A percentile compares a stretch with the other conserved stretches of the same genome.
These are phyloP conservation scores for Sinhomidia bicolor DNA, from an alignment of 2,888 invertebrate genomes.

Conservation along the genomic window DNA sequence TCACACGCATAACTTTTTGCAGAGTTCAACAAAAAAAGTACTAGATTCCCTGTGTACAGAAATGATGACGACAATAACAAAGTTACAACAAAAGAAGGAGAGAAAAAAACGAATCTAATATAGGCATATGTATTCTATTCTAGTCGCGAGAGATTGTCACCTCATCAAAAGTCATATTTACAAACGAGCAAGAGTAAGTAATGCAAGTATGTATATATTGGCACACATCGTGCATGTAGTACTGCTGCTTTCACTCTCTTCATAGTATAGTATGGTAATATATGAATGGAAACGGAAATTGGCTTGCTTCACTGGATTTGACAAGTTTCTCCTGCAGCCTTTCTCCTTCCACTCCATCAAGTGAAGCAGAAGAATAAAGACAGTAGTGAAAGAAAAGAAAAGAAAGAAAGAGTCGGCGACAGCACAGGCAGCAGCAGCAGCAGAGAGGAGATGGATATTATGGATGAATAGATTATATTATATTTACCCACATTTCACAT, in stretches of 20 bases:
- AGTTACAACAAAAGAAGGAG: not conserved
- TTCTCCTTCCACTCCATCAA: constrained; percentile 52
- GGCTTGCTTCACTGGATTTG: constrained; percentile 65
- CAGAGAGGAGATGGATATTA: not conserved
- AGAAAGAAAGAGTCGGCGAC: not conserved
- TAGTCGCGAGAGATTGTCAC: constrained; percentile 47
- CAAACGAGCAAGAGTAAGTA: not conserved
- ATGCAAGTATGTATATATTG: not conserved
- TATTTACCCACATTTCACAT: no score
- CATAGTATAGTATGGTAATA: constrained; percentile 6
- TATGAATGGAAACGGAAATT: constrained; percentile 62
- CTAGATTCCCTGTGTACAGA: no score
- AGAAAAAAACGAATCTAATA: constrained; percentile 19
- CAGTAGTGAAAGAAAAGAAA: not conserved
- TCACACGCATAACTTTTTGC: no score
- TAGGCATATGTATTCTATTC: constrained; percentile 29
- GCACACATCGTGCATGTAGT: no score
- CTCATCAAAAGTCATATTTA: constrained; percentile 65
- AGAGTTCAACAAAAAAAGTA: no score
- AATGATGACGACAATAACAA: constrained; percentile 15
- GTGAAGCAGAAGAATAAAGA: constrained; percentile 34
- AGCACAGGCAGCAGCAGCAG: not conserved
- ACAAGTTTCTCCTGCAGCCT: constrained; percentile 56
- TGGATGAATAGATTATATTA: not conserved
- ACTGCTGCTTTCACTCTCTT: not conserved